Conservation (phyloP, 23 tunicate genomes). For the Botrylloides violaceus region DNA sequence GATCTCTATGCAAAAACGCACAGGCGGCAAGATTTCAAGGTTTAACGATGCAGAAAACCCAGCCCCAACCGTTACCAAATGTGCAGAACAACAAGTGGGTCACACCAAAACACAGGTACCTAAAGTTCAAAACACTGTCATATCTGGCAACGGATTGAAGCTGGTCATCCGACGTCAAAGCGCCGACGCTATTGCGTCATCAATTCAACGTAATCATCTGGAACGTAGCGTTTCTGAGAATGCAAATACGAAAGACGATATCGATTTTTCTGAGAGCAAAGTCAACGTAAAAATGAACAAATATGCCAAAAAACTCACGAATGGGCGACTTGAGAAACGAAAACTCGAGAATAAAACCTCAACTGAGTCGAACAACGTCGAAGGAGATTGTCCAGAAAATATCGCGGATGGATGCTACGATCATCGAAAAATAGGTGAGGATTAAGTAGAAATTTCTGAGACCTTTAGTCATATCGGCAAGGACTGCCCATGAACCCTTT, state of each 20-base stretch:
- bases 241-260: neutral
- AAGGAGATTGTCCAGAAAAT: neutral
- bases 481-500: too few species aligned
- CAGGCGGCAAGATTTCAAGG: neutral
- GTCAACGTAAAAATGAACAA: too few species aligned
- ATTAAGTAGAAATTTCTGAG: too few species aligned
- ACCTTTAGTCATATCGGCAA: too few species aligned
- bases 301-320: neutral
- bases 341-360: neutral
- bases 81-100: neutral
- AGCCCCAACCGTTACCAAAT: neutral
- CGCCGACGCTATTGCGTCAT: neutral
- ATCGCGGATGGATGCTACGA: too few species aligned
- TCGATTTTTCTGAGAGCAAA: too few species aligned
- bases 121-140: neutral
- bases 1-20: neutral
- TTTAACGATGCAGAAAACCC: neutral
- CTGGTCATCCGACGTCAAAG: slow-evolving; percentile 12
- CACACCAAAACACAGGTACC: neutral
- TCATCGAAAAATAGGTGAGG: too few species aligned
- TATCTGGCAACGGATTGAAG: neutral
- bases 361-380: neutral
- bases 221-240: neutral
- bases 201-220: neutral
- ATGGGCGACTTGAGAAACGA: neutral